Evolutionary conservation across 64 coral and sea anemone genomes (phyloP), one percentile per base, ranked within the genome.

Genomic region (Acropora yongei): DNA sequence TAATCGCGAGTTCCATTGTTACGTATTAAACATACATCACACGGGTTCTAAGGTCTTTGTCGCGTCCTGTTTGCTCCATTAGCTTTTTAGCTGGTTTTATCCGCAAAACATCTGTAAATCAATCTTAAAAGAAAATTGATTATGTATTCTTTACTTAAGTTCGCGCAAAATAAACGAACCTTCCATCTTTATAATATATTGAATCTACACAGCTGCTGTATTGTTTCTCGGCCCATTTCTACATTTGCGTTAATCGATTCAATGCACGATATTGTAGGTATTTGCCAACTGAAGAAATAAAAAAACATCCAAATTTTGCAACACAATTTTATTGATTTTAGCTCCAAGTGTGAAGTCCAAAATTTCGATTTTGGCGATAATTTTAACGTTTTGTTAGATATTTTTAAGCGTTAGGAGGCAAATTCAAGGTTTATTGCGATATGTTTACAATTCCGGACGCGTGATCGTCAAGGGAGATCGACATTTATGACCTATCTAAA

Each of bases 161-260:
- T 85, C 20, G 1, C 60, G 65, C 82, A 68, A 85, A 85, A 44
- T 61, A 85, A 85, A 85, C 63, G 16, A 49, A 69, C 49, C 43
- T 44, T 42, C 5, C 13, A 61, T 39, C 16, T 55, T 55, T 55
- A 55, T 55, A 4, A 55, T 7, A 63, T 13, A 45, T 67, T 68
- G 39, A 45, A 39, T 63, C 60, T 42, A 83, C 42, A 83, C 80
- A 83, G 80, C 80, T 83, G 80, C 80, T n/a, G 60, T 13, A 1
- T 3, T 44, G 47, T 67, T 65, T 83, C 47, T 44, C 41, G 44
- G 57, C 4, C 16, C 61, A 84, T 84, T 85, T 67, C 17, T 69
- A 65, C 43, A 3, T 42, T 14, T 69, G 8, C 65, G 65, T 49
- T 71, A 69, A 71, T 85, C 71, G 82, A 48, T 85, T 71, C 11